A percentile compares a stretch with the other conserved stretches of the same genome.
These are phyloP conservation scores for Hymenopus coronatus DNA, from an alignment of 2,888 invertebrate species.

Conservation along the genomic window DNA sequence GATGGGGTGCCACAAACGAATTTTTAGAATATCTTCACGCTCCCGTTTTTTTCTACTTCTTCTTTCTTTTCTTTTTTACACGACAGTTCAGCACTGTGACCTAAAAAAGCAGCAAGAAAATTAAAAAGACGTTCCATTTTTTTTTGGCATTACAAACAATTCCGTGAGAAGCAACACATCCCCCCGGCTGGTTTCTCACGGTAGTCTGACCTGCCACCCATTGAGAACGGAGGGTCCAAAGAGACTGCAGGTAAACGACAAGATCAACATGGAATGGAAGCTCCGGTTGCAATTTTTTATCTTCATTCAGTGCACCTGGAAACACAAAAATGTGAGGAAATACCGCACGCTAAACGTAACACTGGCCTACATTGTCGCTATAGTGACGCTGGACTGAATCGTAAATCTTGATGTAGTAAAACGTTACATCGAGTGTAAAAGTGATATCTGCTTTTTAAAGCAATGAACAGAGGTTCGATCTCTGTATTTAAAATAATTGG, in stretches of 20 bases:
- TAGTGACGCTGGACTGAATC: neutral
- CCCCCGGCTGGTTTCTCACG: neutral
- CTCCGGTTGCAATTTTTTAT: neutral
- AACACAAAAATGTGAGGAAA: neutral
- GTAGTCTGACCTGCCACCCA: neutral
- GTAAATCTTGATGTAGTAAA: no score
- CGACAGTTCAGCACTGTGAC: neutral
- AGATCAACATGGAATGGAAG: neutral
- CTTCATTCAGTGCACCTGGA: neutral
- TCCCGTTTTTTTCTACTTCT: neutral
- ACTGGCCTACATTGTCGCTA: neutral
- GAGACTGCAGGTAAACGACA: neutral
- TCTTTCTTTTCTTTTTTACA: neutral
- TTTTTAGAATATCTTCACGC: neutral
- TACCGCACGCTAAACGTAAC: neutral
- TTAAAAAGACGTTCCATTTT: neutral
- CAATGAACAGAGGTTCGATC: no score
- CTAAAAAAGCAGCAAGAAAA: neutral
- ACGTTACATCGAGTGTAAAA: no score
- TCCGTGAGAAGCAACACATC: neutral
- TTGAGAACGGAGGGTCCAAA: neutral
- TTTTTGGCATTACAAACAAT: neutral
- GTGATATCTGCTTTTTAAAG: no score
- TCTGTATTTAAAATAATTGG: no score
- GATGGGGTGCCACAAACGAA: neutral